Percentiles rank a stretch among this genome's conserved stretches.
phyloP scores from a whole-genome alignment of 2,113 vertebrate species.

The Candoia aspera region DNA sequence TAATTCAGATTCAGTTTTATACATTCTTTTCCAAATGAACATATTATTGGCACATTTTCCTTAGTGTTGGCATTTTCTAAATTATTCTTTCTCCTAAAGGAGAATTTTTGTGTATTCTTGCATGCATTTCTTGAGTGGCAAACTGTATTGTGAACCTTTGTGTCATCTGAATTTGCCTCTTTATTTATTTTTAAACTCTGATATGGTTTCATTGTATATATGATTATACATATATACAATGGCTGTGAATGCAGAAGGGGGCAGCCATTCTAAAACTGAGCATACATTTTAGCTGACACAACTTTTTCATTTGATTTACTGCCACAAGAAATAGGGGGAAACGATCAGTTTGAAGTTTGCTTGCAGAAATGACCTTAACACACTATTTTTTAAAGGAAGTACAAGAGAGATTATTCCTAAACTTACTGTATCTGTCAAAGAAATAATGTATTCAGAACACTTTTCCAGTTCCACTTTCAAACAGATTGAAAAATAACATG shows the following conservation, averaged over 20 bases:
- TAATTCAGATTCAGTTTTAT: neutral
- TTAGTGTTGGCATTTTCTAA: neutral
- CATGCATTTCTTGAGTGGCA: neutral
- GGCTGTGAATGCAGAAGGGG: neutral
- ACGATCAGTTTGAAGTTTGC: neutral
- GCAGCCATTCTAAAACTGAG: neutral
- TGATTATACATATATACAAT: neutral
- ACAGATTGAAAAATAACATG: too few species aligned
- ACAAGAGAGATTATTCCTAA: neutral
- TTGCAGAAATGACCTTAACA: neutral
- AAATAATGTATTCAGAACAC: conserved; percentile 1
- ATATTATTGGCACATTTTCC: neutral
- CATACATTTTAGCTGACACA: neutral
- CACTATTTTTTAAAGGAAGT: neutral
- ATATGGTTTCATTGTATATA: neutral
- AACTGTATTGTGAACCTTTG: neutral
- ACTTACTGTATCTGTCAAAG: neutral
- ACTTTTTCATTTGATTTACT: neutral
- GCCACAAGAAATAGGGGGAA: neutral
- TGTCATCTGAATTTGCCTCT: neutral
- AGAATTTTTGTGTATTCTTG: neutral
- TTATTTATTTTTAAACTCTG: neutral
- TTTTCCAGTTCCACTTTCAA: neutral
- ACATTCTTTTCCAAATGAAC: neutral
- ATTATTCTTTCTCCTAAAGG: neutral